Evolutionary conservation across 1,140 invertebrate genomes (phyloP).

Genomic region (Phymorhynchus buccinoides): DNA sequence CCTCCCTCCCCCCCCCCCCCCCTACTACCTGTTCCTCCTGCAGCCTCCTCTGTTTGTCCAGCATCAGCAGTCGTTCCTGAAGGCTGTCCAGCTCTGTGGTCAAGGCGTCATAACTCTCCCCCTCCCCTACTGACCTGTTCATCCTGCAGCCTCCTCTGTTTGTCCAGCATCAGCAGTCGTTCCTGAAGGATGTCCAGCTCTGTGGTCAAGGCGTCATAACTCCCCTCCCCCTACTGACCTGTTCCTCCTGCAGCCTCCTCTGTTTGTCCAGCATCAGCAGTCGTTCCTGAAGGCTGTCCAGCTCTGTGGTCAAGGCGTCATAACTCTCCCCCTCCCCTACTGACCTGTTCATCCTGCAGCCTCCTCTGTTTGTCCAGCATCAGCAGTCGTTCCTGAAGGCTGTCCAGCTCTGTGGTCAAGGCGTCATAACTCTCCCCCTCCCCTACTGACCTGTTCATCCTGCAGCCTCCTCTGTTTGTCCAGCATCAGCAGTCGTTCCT

Average conservation of each 20-base stretch:
- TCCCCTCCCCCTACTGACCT: conserved; percentile 13
- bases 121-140: conserved; percentile 12
- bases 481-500: conserved; percentile 13
- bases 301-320: conserved; percentile 8
- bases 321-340: not conserved
- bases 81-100: conserved; percentile 8
- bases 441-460: conserved; percentile 15
- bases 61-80: conserved; percentile 2
- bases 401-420: conserved; percentile 6
- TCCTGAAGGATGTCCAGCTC: conserved; percentile 19
- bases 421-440: not conserved
- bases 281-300: conserved; percentile 11
- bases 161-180: conserved; percentile 14
- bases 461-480: not conserved
- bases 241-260: not conserved
- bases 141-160: not conserved
- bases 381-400: conserved; percentile 12
- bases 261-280: conserved; percentile 26
- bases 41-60: conserved; percentile 31
- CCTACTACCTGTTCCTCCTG: not conserved
- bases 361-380: conserved; percentile 12
- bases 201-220: conserved; percentile 3
- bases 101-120: conserved; percentile 13
- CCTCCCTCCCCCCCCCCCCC: too few species aligned
- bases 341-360: conserved; percentile 6